Percentiles rank a stretch among this genome's conserved stretches.
These are phyloP conservation scores for Pagetopsis macropterus DNA, from an alignment of 2,797 vertebrate genomes.

Conservation along the genomic window DNA sequence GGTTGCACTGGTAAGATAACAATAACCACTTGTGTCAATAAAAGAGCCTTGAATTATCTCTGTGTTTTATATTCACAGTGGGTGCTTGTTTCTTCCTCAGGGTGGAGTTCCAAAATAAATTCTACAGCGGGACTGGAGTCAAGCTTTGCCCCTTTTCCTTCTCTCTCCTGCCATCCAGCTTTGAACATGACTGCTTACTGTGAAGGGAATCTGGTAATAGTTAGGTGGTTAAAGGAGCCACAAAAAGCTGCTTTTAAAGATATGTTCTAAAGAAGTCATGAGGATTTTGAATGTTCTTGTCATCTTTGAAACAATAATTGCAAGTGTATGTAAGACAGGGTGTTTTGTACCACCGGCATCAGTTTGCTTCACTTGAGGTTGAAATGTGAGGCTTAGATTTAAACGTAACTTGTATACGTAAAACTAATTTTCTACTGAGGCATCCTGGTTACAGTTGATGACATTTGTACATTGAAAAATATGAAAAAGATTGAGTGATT, in stretches of 20 bases:
- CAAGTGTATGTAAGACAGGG: slow-evolving; percentile 6
- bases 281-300: slow-evolving; percentile 32
- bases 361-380: slow-evolving; percentile 4
- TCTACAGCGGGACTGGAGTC: slow-evolving; percentile 92
- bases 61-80: slow-evolving; percentile 18
- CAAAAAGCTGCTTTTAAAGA: slow-evolving; percentile 27
- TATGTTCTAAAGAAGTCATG: slow-evolving; percentile 13
- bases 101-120: slow-evolving; percentile 99
- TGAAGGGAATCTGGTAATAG: slow-evolving; percentile 60
- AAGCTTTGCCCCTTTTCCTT: slow-evolving; percentile 96
- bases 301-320: slow-evolving; percentile 12
- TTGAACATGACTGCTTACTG: slow-evolving; percentile 79
- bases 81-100: slow-evolving; percentile 75
- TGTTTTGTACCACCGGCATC: slow-evolving; percentile 24
- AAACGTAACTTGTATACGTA: background rate
- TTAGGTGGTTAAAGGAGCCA: slow-evolving; percentile 28
- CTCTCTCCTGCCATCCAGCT: slow-evolving; percentile 82
- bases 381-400: slow-evolving; percentile 7
- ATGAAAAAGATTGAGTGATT: background rate
- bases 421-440: background rate
- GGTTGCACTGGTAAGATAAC: slow-evolving; percentile 92
- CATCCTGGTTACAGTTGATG: slow-evolving; percentile 9
- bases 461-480: slow-evolving; percentile 5
- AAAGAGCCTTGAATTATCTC: background rate
- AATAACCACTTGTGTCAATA: background rate